phyloP scores from a whole-genome alignment of 1,140 invertebrate species.

The Pseudomyrmex gracilis region DNA sequence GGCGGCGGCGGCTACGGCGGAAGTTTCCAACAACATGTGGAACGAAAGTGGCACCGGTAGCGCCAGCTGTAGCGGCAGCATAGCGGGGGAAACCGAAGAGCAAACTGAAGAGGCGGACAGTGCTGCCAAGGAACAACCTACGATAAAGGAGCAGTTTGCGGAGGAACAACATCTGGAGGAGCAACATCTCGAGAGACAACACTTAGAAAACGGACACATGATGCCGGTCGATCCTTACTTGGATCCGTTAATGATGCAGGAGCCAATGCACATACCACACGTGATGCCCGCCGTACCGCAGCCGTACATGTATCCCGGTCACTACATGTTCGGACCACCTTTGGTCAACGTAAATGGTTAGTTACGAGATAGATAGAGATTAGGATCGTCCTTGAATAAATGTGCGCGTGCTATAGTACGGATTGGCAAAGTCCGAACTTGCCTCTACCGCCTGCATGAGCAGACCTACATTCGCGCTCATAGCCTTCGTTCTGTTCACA shows the following conservation, averaged over 20 bases:
- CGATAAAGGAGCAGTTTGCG: conserved; percentile 32
- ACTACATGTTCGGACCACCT: conserved; percentile 85
- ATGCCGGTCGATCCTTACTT: conserved; percentile 55
- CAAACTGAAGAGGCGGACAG: conserved; percentile 15
- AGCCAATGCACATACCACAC: conserved; percentile 78
- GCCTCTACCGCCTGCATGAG: conserved; percentile 49
- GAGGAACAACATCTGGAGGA: conserved; percentile 67
- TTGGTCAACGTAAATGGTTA: conserved; percentile 85
- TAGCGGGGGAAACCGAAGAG: conserved; percentile 70
- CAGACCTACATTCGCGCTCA: conserved; percentile 40
- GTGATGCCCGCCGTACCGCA: conserved; percentile 80
- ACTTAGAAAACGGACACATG: conserved; percentile 54
- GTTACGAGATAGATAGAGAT: conserved; percentile 67
- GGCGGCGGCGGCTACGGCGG: conserved; percentile 53
- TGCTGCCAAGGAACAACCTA: conserved; percentile 49
- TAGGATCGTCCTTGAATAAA: conserved; percentile 22
- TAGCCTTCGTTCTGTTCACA: conserved; percentile 72
- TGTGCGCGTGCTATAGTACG: conserved; percentile 48
- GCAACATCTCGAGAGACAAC: conserved; percentile 47
- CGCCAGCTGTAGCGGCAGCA: conserved; percentile 74
- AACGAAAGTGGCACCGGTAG: conserved; percentile 76
- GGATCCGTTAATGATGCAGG: conserved; percentile 76
- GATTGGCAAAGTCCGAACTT: conserved; percentile 44
- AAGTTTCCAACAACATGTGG: conserved; percentile 70
- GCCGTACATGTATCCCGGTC: conserved; percentile 84